Conservation (phyloP, 2,113 vertebrate genomes). For the Clarias gariepinus region DNA sequence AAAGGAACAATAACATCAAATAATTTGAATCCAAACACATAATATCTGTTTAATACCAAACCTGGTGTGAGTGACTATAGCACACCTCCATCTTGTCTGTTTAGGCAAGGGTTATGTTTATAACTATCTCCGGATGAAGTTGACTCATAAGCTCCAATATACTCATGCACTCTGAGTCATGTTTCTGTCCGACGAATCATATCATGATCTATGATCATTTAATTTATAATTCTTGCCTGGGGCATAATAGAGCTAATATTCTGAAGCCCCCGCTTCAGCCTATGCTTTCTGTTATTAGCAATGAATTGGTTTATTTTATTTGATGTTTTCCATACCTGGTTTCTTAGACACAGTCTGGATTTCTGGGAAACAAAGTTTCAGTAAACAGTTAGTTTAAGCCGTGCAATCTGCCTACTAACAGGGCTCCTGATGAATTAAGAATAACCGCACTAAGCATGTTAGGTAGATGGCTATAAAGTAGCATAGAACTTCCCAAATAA, state of each 20-base stretch:
- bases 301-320: not conserved
- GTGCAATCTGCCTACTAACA: not conserved
- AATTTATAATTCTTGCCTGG: conserved; percentile 1
- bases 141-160: not conserved
- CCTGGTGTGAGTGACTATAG: not conserved
- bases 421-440: not conserved
- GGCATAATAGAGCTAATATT: conserved; percentile 14
- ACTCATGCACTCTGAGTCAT: not conserved
- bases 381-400: not conserved
- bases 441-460: not conserved
- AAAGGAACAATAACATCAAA: not conserved
- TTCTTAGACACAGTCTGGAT: not conserved
- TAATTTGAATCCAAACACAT: not conserved
- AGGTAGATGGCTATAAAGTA: not conserved
- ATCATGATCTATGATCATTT: conserved; percentile 8
- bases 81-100: not conserved
- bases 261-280: not conserved
- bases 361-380: not conserved
- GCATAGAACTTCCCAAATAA: not conserved
- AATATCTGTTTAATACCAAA: not conserved
- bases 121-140: not conserved
- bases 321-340: not conserved
- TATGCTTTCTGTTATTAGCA: not conserved
- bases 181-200: not conserved
- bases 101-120: not conserved